A percentile compares a stretch with the other conserved stretches of the same genome.
Evolutionary conservation across 2,113 vertebrate species (phyloP).

Genomic region (Gorsachius goisagi): DNA sequence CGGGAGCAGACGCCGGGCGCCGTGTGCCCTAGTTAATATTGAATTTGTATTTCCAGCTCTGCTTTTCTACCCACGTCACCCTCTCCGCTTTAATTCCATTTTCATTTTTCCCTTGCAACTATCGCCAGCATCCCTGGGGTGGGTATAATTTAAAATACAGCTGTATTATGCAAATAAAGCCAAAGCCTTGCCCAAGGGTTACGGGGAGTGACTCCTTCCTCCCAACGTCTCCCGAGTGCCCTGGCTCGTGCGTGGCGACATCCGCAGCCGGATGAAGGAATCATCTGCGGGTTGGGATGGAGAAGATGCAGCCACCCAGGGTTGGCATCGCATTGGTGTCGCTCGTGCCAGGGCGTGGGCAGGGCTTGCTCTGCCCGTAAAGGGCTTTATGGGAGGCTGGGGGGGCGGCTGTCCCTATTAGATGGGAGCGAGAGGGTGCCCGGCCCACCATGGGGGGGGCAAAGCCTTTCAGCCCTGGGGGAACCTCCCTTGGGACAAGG

Average conservation of each 20-base stretch:
- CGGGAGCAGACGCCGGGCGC: background rate
- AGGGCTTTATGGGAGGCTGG: background rate
- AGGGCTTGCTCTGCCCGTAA: background rate
- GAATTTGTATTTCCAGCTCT: background rate
- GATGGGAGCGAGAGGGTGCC: background rate
- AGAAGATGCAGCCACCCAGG: background rate
- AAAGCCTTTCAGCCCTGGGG: background rate
- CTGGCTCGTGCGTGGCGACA: background rate
- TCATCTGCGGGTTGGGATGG: background rate
- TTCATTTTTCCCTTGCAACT: conserved; percentile 28
- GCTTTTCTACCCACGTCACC: background rate
- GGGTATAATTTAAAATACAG: conserved; percentile 5
- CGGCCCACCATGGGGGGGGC: rapidly evolving
- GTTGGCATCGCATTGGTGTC: rapidly evolving
- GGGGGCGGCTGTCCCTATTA: background rate
- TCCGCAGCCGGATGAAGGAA: background rate
- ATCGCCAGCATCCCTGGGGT: background rate
- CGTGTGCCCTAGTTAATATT: background rate
- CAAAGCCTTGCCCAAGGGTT: conserved; percentile 5
- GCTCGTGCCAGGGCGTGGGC: background rate
- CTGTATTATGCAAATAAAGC: conserved; percentile 3
- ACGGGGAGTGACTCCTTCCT: background rate
- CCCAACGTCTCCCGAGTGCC: background rate
- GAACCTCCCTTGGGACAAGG: background rate
- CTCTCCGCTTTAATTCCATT: background rate